These are phyloP conservation scores for Piprites chloris DNA, from an alignment of 2,113 vertebrate genomes.

Conservation along the genomic window DNA sequence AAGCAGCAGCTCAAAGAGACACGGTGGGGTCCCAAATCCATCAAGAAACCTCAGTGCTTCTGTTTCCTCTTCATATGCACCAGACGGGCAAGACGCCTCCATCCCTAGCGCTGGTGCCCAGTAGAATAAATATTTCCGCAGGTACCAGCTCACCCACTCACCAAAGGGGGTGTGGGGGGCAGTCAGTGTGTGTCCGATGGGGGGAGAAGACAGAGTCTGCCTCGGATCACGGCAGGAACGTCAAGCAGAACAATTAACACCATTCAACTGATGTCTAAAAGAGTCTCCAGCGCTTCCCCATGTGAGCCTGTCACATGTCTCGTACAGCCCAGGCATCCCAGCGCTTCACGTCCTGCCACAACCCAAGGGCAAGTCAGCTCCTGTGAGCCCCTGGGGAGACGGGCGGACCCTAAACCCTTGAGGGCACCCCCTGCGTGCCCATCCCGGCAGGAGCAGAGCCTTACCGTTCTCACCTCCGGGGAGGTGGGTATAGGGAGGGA, in stretches of 20 bases:
- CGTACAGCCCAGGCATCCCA: constrained; percentile 81
- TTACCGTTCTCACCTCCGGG: constrained; percentile 97
- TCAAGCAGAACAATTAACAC: constrained; percentile 85
- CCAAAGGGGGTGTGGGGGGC: constrained; percentile 51
- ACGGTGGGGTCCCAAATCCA: not conserved
- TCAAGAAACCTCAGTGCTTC: constrained; percentile 61
- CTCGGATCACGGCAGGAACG: constrained; percentile 77
- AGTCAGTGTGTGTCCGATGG: constrained; percentile 63
- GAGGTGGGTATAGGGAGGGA: constrained; percentile 87
- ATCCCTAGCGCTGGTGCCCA: not conserved
- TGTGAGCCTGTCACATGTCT: constrained; percentile 95
- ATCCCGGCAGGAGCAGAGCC: not conserved
- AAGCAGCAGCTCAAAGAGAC: constrained; percentile 40
- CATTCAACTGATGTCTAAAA: constrained; percentile 97
- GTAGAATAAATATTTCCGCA: constrained; percentile 76
- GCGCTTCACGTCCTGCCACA: constrained; percentile 78
- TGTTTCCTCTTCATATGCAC: constrained; percentile 64
- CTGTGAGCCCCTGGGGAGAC: accelerated
- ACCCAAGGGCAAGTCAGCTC: not conserved
- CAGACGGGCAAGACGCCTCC: not conserved
- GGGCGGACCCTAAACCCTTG: not conserved
- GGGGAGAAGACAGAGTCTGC: constrained; percentile 74
- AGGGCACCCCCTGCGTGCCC: not conserved
- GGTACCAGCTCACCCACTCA: constrained; percentile 83
- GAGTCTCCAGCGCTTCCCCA: constrained; percentile 82